Conservation (phyloP, 2,888 invertebrate genomes). For the Selenia dentaria region DNA sequence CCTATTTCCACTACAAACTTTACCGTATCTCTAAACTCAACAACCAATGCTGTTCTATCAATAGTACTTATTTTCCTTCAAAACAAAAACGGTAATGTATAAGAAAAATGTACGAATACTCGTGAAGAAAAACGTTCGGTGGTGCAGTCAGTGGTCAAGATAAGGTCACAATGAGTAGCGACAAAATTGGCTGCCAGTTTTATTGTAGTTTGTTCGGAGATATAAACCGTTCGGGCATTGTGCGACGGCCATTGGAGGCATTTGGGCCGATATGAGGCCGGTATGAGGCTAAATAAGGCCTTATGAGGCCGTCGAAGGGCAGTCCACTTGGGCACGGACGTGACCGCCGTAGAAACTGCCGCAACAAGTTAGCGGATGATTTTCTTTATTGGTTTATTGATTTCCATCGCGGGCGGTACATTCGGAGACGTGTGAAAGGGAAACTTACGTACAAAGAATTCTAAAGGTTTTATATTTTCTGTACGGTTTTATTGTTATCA, state of each 20-base stretch:
- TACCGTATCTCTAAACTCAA: background rate
- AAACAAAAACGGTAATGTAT: conserved; percentile 8
- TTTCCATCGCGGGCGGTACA: conserved; percentile 11
- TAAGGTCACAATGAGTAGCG: conserved; percentile 35
- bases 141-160: conserved; percentile 31
- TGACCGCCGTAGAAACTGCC: conserved; percentile 17
- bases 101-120: background rate
- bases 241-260: conserved; percentile 9
- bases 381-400: conserved; percentile 24
- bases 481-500: no score
- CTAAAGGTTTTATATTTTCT: no score
- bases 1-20: conserved; percentile 4
- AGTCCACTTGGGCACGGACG: conserved; percentile 15
- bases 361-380: conserved; percentile 24
- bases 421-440: background rate
- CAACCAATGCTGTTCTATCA: conserved; percentile 7
- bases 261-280: conserved; percentile 10
- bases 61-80: background rate
- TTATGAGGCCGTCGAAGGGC: conserved; percentile 7
- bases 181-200: conserved; percentile 33
- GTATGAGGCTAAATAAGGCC: conserved; percentile 1
- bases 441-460: background rate
- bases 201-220: conserved; percentile 27
- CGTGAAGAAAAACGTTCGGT: background rate
- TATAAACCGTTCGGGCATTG: conserved; percentile 22